Evolutionary conservation across 2,797 vertebrate genomes (phyloP).

Genomic region (Poeciliopsis paucimaculata): DNA sequence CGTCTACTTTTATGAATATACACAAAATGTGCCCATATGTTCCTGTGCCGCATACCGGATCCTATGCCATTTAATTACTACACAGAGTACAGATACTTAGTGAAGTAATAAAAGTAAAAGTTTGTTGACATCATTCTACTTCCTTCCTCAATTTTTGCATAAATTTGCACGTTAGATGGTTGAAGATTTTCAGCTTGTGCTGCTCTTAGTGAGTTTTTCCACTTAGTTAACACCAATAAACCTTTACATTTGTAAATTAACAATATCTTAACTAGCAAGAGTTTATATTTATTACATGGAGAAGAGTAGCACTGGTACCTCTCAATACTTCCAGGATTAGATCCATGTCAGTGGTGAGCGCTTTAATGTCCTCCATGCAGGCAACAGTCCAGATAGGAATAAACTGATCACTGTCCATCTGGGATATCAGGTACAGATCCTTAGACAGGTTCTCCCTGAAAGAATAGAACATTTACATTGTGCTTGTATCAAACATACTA

Average conservation of each 20-base stretch:
- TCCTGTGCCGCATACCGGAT: neutral
- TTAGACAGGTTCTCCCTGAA: constrained; percentile 95
- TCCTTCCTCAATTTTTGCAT: neutral
- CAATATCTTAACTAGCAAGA: neutral
- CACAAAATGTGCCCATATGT: neutral
- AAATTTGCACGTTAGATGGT: neutral
- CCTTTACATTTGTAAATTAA: neutral
- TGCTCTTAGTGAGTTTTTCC: neutral
- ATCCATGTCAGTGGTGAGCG: constrained; percentile 91
- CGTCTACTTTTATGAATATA: neutral
- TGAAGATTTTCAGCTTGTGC: neutral
- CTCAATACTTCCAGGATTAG: constrained; percentile 93
- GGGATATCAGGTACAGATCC: constrained; percentile 97
- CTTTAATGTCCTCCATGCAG: constrained; percentile 96
- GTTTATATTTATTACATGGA: constrained; percentile 38
- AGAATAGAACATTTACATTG: neutral
- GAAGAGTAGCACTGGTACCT: constrained; percentile 76
- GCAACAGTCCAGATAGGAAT: constrained; percentile 96
- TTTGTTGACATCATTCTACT: neutral
- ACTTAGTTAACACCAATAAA: neutral
- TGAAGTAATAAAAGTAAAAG: neutral
- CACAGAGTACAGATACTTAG: neutral
- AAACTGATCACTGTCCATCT: constrained; percentile 99
- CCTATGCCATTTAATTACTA: neutral
- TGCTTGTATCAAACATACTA: neutral